Evolutionary conservation across 92 coral and sea anemone species (phyloP).

Genomic region (Isaurus tuberculatus): DNA sequence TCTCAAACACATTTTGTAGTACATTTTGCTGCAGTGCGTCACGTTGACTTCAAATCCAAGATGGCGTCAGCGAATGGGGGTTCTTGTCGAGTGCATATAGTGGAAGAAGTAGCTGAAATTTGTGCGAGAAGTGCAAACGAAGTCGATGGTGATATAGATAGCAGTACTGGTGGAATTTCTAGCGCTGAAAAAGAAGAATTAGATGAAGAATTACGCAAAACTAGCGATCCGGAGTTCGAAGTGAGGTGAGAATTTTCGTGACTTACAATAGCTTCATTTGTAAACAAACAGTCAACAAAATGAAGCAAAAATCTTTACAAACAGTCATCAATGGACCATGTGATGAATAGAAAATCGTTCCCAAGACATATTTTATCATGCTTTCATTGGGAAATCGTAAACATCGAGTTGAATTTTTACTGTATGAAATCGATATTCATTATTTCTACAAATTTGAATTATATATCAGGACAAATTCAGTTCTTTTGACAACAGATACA

Average conservation of each 20-base stretch:
- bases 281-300: neutral
- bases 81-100: neutral
- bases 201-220: neutral
- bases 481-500: too few relatives aligned
- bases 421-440: neutral
- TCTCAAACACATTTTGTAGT: neutral
- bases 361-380: neutral
- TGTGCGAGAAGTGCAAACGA: neutral
- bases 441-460: too few relatives aligned
- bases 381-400: neutral
- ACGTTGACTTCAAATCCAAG: neutral
- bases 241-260: neutral
- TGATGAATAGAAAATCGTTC: neutral
- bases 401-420: neutral
- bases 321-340: neutral
- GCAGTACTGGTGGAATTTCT: conserved; percentile 1
- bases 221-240: neutral
- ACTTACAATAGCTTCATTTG: neutral
- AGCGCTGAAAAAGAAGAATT: neutral
- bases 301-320: neutral
- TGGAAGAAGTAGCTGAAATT: neutral
- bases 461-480: too few relatives aligned
- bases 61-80: neutral
- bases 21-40: neutral
- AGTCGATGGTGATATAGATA: neutral